Conservation (phyloP, 2,113 vertebrate genomes). For the Melanerpes formicivorus region DNA sequence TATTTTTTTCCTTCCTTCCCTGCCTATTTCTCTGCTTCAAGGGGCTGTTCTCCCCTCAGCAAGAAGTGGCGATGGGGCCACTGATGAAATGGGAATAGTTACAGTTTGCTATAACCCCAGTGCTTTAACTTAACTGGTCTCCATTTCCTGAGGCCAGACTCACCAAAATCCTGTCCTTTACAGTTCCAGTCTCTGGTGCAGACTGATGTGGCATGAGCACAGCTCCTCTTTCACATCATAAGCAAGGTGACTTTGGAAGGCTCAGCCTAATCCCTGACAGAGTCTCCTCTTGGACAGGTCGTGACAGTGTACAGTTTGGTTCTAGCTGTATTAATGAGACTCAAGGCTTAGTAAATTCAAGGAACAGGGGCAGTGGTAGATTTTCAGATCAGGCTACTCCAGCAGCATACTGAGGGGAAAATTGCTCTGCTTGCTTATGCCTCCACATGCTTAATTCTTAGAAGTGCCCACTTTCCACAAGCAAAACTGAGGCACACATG, state of each 20-base stretch:
- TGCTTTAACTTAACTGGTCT: not conserved
- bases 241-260: not conserved
- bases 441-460: not conserved
- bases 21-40: not conserved
- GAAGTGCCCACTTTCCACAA: not conserved
- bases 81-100: not conserved
- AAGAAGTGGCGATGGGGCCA: no score
- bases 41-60: not conserved
- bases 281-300: not conserved
- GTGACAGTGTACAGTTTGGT: not conserved
- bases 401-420: not conserved
- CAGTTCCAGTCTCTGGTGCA: rapidly evolving
- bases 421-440: not conserved
- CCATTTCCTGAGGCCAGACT: not conserved
- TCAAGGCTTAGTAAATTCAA: not conserved
- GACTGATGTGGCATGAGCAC: not conserved
- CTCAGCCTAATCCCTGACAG: not conserved
- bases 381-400: not conserved
- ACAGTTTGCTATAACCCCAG: rapidly evolving
- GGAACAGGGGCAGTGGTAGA: not conserved
- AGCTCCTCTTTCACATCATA: not conserved
- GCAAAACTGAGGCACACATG: not conserved
- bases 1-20: not conserved
- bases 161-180: not conserved
- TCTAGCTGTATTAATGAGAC: not conserved